phyloP scores from a whole-genome alignment of 1,140 invertebrate species.

The Magallana angulata region DNA sequence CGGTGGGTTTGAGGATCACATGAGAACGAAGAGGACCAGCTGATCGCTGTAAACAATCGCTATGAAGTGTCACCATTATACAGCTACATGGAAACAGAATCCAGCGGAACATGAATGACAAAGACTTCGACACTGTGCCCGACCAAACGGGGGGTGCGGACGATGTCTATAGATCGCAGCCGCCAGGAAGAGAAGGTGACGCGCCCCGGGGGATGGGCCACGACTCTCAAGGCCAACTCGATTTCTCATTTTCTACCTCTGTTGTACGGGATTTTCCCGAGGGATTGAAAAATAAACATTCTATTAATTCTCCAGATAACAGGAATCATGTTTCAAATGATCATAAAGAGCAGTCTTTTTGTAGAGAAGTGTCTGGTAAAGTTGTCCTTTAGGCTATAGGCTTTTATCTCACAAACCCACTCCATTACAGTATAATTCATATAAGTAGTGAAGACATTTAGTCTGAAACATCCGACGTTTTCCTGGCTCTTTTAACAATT shows the following conservation, averaged over 20 bases:
- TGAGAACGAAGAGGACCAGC: neutral
- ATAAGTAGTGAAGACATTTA: too few species aligned
- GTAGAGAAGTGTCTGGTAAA: conserved; percentile 9
- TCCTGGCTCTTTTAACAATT: too few species aligned
- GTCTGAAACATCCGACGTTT: too few species aligned
- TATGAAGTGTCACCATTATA: neutral
- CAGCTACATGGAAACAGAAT: neutral
- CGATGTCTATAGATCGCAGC: neutral
- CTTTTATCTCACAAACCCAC: too few species aligned
- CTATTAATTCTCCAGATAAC: neutral
- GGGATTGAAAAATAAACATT: neutral
- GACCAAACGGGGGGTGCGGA: neutral
- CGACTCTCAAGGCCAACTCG: neutral
- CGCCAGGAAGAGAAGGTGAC: neutral
- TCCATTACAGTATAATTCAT: too few species aligned
- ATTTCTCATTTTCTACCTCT: conserved; percentile 18
- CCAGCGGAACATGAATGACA: neutral
- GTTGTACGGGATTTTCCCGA: neutral
- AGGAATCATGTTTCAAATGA: neutral
- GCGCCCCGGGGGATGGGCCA: neutral
- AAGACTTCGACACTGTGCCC: neutral
- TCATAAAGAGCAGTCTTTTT: neutral
- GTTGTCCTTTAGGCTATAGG: too few species aligned
- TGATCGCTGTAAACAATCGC: neutral
- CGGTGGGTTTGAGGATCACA: neutral